A percentile compares a stretch with the other conserved stretches of the same genome.
Evolutionary conservation across 2,113 vertebrate species (phyloP).

Genomic region (Notarius lentiginosus): DNA sequence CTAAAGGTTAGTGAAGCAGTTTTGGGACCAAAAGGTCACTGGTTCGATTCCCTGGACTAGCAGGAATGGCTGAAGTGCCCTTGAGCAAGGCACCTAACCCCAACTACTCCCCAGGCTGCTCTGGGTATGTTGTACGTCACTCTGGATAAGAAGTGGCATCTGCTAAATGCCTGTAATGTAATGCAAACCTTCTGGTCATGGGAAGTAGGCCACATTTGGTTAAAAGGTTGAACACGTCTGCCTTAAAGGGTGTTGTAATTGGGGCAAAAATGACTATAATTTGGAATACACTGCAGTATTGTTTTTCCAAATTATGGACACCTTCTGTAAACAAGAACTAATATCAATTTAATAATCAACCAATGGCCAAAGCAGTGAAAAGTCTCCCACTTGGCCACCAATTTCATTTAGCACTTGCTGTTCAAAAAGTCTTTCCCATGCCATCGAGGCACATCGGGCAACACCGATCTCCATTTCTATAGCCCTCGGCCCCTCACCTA

Average conservation of each 20-base stretch:
- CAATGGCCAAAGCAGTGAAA: neutral
- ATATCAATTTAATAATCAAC: neutral
- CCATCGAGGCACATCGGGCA: no score
- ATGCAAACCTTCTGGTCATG: neutral
- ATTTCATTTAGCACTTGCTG: neutral
- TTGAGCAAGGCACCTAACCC: neutral
- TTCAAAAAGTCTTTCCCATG: neutral
- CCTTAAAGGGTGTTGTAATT: neutral
- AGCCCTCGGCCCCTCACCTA: no score
- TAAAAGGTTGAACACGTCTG: neutral
- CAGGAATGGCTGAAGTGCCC: neutral
- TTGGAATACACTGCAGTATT: neutral
- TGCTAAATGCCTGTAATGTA: no score
- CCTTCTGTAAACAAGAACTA: constrained; percentile 1
- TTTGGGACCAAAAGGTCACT: no score
- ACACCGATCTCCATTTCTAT: no score
- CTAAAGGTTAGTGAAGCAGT: no score
- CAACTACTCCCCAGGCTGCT: no score
- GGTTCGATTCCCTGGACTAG: no score
- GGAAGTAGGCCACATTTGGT: neutral
- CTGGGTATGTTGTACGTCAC: no score
- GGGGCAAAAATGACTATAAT: neutral
- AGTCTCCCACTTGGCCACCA: neutral
- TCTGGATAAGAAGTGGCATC: no score
- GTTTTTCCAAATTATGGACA: neutral